Evolutionary conservation across 35 echinoderm and acorn worm species (phyloP).

Genomic region (Apostichopus californicus): DNA sequence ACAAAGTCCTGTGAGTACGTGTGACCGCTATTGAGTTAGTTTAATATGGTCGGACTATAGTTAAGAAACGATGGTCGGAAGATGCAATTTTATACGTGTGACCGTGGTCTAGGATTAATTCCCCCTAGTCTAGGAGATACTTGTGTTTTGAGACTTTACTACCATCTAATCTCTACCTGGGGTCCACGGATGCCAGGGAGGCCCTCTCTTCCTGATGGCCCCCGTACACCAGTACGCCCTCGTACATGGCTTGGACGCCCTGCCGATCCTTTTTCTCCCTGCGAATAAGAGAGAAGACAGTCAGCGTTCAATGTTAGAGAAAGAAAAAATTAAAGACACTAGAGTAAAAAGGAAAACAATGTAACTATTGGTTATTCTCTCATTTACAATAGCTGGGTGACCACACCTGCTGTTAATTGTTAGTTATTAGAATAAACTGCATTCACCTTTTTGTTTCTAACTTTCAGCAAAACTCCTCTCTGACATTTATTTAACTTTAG

Average conservation of each 20-base stretch:
- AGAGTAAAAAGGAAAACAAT: not conserved
- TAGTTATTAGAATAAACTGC: not conserved
- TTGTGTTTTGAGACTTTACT: too few species aligned
- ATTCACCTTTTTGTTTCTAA: not conserved
- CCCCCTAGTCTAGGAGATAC: too few species aligned
- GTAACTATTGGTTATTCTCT: not conserved
- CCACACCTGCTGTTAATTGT: not conserved
- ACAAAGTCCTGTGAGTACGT: too few species aligned
- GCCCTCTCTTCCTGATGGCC: conserved; percentile 36
- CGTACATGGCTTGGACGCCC: not conserved
- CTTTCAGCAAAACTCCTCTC: not conserved
- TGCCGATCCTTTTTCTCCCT: not conserved
- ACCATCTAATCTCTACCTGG: not conserved
- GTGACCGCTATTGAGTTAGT: too few species aligned
- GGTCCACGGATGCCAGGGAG: conserved; percentile 7
- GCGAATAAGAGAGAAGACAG: not conserved
- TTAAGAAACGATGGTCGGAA: too few species aligned
- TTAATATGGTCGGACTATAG: too few species aligned
- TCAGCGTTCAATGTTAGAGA: too few species aligned
- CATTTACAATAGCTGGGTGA: not conserved
- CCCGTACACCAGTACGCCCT: not conserved
- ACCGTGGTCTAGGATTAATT: too few species aligned
- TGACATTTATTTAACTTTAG: too few species aligned
- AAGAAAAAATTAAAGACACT: not conserved
- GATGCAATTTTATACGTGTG: too few species aligned